Evolutionary conservation across 2,113 vertebrate species (phyloP), one percentile per base, ranked within the genome.

Genomic region (Otis tarda): DNA sequence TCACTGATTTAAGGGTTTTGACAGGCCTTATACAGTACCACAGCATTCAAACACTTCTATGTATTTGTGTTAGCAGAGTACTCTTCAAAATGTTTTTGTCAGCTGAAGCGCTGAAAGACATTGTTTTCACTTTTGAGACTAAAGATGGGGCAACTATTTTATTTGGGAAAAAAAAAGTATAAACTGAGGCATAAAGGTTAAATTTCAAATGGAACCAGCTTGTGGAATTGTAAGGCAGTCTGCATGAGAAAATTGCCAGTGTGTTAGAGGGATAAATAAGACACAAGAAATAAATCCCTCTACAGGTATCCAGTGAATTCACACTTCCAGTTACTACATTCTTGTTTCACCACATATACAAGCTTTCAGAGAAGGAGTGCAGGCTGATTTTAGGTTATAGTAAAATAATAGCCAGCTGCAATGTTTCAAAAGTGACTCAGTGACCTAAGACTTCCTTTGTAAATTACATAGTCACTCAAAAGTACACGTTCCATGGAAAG

Each of bases 1-100:
- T 87, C 81, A 87, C 50, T 73, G 74, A 63, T 85, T 94, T 84
- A 61, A 90, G 65, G 41, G 19, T 21, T 91, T 93, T 94, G 81
- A 91, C 91, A 96, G 77, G 41, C 69, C 35, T 37, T 91, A 3
- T 53, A 33, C 14, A 69, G 20, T 11, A 70, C 21, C 28, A 74
- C n/a, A 67, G 45, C 6, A 39, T 47, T 87, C 63, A 89, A 69
- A 73, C 0, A 3, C 28, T 92, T 89, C 31, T 43, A 8, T 43
- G 14, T 63, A 37, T 84, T 57, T 41, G 37, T 22, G 18, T 45
- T 55, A 71, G 28, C 31, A 84, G 18, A 15, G 65, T 79, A 45
- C 64, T 87, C 39, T 89, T 91, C 49, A 68, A 87, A 82, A 61
- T 24, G 13, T 6, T 83, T 85, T 83, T 82, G 37, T n/a, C 25